These are phyloP conservation scores for Orgyia antiqua DNA, from an alignment of 2,888 invertebrate genomes.

Conservation along the genomic window DNA sequence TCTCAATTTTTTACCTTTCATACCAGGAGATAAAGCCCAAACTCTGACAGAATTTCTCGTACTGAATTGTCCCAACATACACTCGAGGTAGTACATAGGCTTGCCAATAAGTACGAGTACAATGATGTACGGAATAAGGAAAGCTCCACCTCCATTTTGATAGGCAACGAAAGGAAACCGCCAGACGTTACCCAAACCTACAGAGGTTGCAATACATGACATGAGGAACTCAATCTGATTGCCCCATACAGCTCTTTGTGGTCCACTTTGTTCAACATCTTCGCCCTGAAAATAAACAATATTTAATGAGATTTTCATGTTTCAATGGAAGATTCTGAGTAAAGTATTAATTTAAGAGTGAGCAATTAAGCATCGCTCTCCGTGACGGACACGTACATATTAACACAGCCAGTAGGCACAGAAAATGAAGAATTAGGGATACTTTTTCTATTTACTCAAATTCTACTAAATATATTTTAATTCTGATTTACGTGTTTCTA, in stretches of 20 bases:
- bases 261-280: constrained; percentile 22
- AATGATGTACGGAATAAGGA: constrained; percentile 84
- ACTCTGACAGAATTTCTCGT: constrained; percentile 87
- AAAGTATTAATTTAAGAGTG: no score
- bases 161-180: constrained; percentile 79
- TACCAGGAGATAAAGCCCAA: constrained; percentile 81
- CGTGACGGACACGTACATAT: no score
- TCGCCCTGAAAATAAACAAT: constrained; percentile 2
- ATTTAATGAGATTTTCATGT: no score
- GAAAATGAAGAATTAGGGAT: no score
- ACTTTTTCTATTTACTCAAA: no score
- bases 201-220: constrained; percentile 86
- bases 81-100: constrained; percentile 91
- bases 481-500: no score
- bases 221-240: constrained; percentile 84
- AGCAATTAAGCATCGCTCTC: no score
- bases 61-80: constrained; percentile 89
- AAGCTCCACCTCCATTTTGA: constrained; percentile 86
- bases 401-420: no score
- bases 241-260: constrained; percentile 75
- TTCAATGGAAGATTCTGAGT: no score
- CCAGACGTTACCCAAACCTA: constrained; percentile 86
- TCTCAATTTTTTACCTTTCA: no score
- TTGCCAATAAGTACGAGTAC: constrained; percentile 84
- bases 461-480: no score